Base-by-base conservation (phyloP, 2,888 invertebrate species). In the Melinopterus prodromus region DNA sequence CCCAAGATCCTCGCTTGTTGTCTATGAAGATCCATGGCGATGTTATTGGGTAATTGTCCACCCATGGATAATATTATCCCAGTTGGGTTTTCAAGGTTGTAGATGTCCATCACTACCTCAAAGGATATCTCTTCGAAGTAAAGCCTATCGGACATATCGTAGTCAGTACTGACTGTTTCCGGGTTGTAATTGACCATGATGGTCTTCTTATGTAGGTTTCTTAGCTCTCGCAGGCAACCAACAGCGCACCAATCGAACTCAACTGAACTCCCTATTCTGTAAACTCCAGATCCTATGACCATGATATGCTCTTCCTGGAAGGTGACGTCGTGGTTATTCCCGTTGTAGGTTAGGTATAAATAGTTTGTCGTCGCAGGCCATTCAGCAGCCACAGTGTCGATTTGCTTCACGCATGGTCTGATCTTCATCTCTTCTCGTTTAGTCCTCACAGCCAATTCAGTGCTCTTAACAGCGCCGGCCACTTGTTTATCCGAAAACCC, bases 211-310 rank as follows among this genome's bases (percentile, higher is more conserved):
- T 95, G 95, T 81, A 98, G 92, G 88, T 95, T 95, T 83, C 97
- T 92, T 14, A 99, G 90, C 89, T 99, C 98, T 80, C 97, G 92
- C 74, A 99, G 91, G 87, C 99, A 99, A 70, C 98, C 97, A 0
- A 99, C 99, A 16, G 99, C 99, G 88, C 99, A 99, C 96, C 99
- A 99, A 90, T 99, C 99, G 89, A 99, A 99, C 90, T 99, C 99
- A 6, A 99, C 99, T 0, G 99, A 99, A 87, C 98, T 97, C n/a
- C 98, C 99, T 84, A 99, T 99, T 80, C 99, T 93, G 87, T 99
- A 99, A 0, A 99, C 98, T 6, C 98, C 98, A 6, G 98, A 98
- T 36, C 98, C 98, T 75, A 98, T 93, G 2, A 98, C 98, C 93
- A 98, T 96, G 0, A 92, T 93, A 85, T 93, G 95, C 77, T 94